phyloP scores from a whole-genome alignment of 2,888 invertebrate genomes.

The Caradrina kadenii region DNA sequence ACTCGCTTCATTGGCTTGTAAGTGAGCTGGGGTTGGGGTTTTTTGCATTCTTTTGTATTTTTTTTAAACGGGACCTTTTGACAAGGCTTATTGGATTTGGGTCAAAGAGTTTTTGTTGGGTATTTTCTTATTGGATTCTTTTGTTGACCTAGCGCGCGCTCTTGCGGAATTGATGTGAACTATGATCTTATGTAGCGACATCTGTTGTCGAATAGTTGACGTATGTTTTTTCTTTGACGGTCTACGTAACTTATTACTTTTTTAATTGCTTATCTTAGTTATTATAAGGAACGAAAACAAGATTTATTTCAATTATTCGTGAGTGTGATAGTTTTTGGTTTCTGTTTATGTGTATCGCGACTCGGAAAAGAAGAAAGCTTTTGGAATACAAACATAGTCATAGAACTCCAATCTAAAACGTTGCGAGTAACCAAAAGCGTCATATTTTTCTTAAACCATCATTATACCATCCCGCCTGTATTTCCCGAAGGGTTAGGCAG shows the following conservation, averaged over 20 bases:
- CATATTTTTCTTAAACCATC: too few relatives aligned
- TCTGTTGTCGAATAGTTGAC: constrained; percentile 70
- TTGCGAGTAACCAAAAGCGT: too few relatives aligned
- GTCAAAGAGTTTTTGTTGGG: constrained; percentile 69
- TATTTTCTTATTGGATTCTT: constrained; percentile 67
- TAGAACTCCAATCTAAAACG: too few relatives aligned
- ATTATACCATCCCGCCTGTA: too few relatives aligned
- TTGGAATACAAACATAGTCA: too few relatives aligned
- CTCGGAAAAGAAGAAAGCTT: background rate
- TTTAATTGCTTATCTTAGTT: too few relatives aligned
- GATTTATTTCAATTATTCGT: constrained; percentile 2
- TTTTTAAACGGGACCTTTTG: constrained; percentile 70
- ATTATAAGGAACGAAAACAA: background rate
- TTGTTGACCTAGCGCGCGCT: constrained; percentile 49
- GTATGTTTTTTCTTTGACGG: background rate
- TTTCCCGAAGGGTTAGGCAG: too few relatives aligned
- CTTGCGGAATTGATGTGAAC: constrained; percentile 65
- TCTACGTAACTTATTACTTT: background rate
- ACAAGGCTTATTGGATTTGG: constrained; percentile 79
- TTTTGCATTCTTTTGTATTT: constrained; percentile 76
- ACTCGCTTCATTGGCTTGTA: constrained; percentile 90
- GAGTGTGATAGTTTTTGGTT: constrained; percentile 24
- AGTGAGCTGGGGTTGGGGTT: constrained; percentile 85
- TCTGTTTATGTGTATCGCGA: background rate
- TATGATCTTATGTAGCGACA: constrained; percentile 66